Evolutionary conservation across 2,113 vertebrate genomes (phyloP), one percentile per base, ranked within the genome.

Genomic region (Rhinopomastus cyanomelas): DNA sequence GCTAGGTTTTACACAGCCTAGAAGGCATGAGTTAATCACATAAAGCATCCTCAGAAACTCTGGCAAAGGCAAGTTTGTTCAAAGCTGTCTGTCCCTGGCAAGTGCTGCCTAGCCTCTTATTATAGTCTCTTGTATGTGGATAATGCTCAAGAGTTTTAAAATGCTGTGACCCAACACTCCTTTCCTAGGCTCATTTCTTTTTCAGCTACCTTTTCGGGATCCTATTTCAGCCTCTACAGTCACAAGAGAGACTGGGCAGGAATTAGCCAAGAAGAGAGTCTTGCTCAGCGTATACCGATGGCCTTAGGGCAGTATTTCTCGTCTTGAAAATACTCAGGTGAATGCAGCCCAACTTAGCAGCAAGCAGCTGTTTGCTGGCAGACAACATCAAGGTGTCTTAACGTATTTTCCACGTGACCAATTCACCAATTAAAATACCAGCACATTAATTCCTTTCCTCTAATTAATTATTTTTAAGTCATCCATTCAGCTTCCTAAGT

Each of bases 371-470:
- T 37, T 44, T 51, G 52, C 46, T 42, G 25, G 64, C 27, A 74
- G 82, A 74, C 51, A 79, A 52, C 27, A 57, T 57, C 46, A 79
- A 64, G 39, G 20, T 59, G 39, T 85, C 72, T 81, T 64, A 74
- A 77, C 44, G 53, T 88, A 61, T 71, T 75, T 68, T 88, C 61
- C 34, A 42, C n/a, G 51, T 42, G 73, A 86, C 72, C 83, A 75
- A 57, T 85, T 84, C 46, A 72, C 20, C 86, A 81, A 82, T 76
- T 92, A 79, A 94, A 85, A 81, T 49, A 90, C 10, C 36, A 79
- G 49, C 23, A 80, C 37, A 71, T 62, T 79, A 80, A 34, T 76
- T 90, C 36, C 32, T 85, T 77, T 83, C 68, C 56, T 22, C 49
- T 68, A 81, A 78, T 89, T 81, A 11, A 76, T 68, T 64, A 90